Base-by-base conservation (phyloP, 2,113 vertebrate genomes). In the Rhea pennata region DNA sequence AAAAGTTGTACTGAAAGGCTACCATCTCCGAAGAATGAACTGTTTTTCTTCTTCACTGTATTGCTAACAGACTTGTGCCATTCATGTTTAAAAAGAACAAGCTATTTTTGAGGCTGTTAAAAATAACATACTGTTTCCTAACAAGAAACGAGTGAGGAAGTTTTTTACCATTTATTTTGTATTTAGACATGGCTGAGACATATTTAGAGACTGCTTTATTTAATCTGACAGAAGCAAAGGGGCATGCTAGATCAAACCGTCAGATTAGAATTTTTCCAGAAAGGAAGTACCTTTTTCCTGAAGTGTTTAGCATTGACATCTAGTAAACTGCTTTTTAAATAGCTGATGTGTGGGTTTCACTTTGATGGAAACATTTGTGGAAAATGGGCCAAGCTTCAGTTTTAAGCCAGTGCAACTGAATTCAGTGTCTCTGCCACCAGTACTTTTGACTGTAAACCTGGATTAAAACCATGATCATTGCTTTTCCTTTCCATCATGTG, bases 1-100 rank as follows among this genome's bases (percentile, higher is more conserved):
- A 93, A 94, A 96, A 95, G 69, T 94, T 93, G 61, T 84, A 91
- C 82, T 90, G 87, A 93, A 96, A 92, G 88, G 74, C 74, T 88
- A 95, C 50, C 65, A 80, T 77, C 51, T 89, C 90, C 56, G 48
- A 75, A 91, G 86, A 82, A 75, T 64, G 76, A 51, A 44, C 90
- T 89, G 70, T 65, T 93, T 96, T 89, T 80, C 93, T 87, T 58
- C 85, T 80, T 80, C 3, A 3, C 84, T 91, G 33, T 92, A 86
- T 92, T 94, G 92, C 92, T 92, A 94, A 86, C 90, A 84, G 87
- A 84, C 85, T 95, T 2, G 0, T 92, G 87, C 73, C 93, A 84
- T 67, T 94, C 54, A 39, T 73, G 75, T 95, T 97, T 93, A 50
- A 92, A 95, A 92, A 85, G 90, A 93, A 88, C 66, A 93, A 92